Evolutionary conservation across 2,113 vertebrate genomes (phyloP).

Genomic region (Mystacornis crossleyi): DNA sequence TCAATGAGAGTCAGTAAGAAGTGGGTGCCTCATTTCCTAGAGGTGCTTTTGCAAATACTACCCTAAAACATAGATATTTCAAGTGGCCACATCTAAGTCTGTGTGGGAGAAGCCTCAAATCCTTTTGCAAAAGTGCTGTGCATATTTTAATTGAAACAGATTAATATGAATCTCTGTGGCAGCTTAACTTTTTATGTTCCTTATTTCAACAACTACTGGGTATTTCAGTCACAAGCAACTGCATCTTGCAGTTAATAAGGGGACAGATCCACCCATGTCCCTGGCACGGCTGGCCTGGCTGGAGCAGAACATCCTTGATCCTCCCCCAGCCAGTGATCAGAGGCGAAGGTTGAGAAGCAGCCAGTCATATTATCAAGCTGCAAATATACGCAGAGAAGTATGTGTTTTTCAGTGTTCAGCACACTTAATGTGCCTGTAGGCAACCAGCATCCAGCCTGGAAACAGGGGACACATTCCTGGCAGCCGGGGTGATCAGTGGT

Average conservation of each 20-base stretch:
- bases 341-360: background rate
- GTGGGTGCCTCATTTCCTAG: background rate
- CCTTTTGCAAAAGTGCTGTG: conserved; percentile 11
- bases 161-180: conserved; percentile 17
- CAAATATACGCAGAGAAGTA: conserved; percentile 26
- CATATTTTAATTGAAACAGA: conserved; percentile 48
- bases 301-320: background rate
- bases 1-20: conserved; percentile 25
- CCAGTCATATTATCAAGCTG: background rate
- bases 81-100: background rate
- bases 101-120: conserved; percentile 29
- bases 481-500: background rate
- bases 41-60: conserved; percentile 24
- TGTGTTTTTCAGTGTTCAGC: background rate
- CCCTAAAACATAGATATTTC: conserved; percentile 15
- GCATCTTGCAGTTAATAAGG: background rate
- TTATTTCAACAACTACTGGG: background rate
- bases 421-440: conserved; percentile 10
- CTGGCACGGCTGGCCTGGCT: background rate
- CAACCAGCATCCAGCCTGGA: background rate
- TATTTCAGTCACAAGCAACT: background rate
- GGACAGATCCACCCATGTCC: background rate
- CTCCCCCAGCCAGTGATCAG: background rate
- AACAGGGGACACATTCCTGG: background rate
- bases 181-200: conserved; percentile 41